Base-by-base conservation (phyloP, 2,113 vertebrate species). In the Sebastes schlegelii region DNA sequence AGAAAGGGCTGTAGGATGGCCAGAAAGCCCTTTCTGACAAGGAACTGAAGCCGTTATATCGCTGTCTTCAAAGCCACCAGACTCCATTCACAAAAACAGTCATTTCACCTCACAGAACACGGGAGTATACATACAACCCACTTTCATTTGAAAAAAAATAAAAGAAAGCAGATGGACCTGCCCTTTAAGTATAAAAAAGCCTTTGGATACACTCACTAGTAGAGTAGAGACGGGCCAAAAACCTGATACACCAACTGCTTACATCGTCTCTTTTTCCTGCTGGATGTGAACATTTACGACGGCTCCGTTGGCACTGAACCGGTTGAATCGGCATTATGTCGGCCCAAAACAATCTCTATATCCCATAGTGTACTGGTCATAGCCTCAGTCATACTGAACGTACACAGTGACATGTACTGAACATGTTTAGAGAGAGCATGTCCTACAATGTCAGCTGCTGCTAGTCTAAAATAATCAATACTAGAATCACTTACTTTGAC, bases 311-410 rank as follows among this genome's bases (percentile, higher is more conserved):
- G 34, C 34, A 8, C 40, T 9, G 16, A 68, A 74, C 45, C 14
- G 9, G 6, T 11, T 34, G 6, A 13, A 9, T 71, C 46, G 26
- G 64, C 84, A 68, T 51, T 72, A 13, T 54, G 61, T 67, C 23
- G 9, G 54, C 40, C 64, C 57, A 82, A 21, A 62, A 75, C 55
- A 67, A 61, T n/a, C n/a, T n/a, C n/a, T n/a, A 2, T 52, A 11
- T 48, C 51, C 5, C 51, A 17, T 64, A 8, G 8, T 63, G 61
- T 34, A 58, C 4, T 19, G 55, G 10, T 21, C 55, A 26, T 26
- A 43, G 61, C 61, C 34, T 63, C 55, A 21, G 19, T 10, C 62
- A 17, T 2, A 16, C 6, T 16, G 21, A 60, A 60, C 6, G 58
- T 14, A 26, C 23, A 26, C 23, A 14, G 14, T 10, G 58, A 14